These are phyloP conservation scores for Patella caerulea DNA, from an alignment of 2,888 invertebrate species.

Conservation along the genomic window DNA sequence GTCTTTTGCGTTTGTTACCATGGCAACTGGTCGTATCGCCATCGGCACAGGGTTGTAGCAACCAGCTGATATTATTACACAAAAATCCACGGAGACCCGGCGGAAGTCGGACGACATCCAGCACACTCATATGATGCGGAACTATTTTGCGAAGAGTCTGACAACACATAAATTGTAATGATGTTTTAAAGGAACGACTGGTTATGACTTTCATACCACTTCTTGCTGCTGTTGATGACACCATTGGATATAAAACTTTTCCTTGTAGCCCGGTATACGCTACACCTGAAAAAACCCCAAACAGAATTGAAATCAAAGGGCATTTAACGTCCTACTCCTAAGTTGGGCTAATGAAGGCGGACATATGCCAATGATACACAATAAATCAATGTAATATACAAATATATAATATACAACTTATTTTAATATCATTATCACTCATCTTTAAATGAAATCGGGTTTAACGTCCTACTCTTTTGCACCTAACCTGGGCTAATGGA, in stretches of 20 bases:
- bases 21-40: constrained; percentile 14
- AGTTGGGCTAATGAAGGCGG: too few relatives aligned
- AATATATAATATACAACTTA: too few relatives aligned
- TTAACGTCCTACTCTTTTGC: too few relatives aligned
- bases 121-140: constrained; percentile 65
- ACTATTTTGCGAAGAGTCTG: constrained; percentile 62
- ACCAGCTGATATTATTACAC: constrained; percentile 67
- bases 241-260: constrained; percentile 83
- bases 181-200: constrained; percentile 81
- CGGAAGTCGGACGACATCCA: constrained; percentile 63
- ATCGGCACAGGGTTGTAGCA: constrained; percentile 54
- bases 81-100: constrained; percentile 67
- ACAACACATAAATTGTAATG: constrained; percentile 78
- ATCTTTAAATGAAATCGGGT: too few relatives aligned
- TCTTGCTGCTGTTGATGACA: constrained; percentile 88
- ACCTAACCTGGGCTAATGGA: too few relatives aligned
- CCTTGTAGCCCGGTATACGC: constrained; percentile 81
- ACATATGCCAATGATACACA: too few relatives aligned
- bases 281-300: constrained; percentile 75
- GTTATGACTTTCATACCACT: constrained; percentile 84
- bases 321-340: too few relatives aligned
- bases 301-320: not conserved
- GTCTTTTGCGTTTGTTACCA: constrained; percentile 26
- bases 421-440: too few relatives aligned
- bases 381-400: too few relatives aligned